A percentile compares a stretch with the other conserved stretches of the same genome.
Conservation (phyloP, 2,797 vertebrate genomes). For the Pseudotriccus pelzelni region DNA sequence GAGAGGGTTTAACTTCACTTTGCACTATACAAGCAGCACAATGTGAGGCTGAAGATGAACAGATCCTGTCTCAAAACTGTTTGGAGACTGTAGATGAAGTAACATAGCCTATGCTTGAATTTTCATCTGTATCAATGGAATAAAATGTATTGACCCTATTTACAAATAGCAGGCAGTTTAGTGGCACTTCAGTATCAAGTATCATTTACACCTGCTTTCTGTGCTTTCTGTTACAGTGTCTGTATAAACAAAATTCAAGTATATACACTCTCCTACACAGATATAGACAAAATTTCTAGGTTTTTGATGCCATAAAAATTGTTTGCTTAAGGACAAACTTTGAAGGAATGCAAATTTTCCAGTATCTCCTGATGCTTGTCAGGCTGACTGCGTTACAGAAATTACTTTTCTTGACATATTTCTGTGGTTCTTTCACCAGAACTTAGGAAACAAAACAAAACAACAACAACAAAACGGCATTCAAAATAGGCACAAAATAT, state of each 20-base stretch:
- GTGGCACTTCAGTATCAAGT: background rate
- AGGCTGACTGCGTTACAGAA: background rate
- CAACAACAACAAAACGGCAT: background rate
- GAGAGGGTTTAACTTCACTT: conserved; percentile 14
- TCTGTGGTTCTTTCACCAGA: background rate
- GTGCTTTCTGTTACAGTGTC: background rate
- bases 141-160: background rate
- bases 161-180: background rate
- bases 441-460: background rate
- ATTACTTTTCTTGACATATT: background rate
- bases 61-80: conserved; percentile 6
- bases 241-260: background rate
- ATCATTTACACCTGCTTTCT: background rate
- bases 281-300: background rate
- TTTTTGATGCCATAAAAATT: background rate
- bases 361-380: background rate
- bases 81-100: background rate
- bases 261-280: background rate
- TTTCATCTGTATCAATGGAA: background rate
- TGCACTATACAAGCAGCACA: background rate
- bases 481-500: background rate
- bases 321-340: background rate
- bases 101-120: background rate
- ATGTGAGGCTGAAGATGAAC: conserved; percentile 25
- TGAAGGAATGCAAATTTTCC: background rate